These are phyloP conservation scores for Hemiscyllium ocellatum DNA, from an alignment of 2,113 vertebrate genomes.

Conservation along the genomic window DNA sequence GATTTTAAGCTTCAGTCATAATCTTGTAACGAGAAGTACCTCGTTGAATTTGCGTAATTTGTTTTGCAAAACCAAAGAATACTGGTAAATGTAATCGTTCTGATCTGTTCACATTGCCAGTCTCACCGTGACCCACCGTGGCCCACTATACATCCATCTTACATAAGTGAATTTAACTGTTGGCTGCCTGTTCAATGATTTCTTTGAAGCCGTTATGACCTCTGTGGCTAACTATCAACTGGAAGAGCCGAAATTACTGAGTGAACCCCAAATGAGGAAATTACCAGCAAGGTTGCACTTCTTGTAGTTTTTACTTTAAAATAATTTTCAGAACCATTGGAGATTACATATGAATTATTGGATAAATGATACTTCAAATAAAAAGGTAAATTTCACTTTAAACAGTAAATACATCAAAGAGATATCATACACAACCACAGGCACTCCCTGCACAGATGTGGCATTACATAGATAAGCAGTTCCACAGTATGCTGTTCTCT, in stretches of 20 bases:
- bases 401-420: background rate
- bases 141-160: background rate
- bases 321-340: background rate
- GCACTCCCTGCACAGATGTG: too few relatives aligned
- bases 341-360: background rate
- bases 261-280: background rate
- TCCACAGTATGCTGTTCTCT: too few relatives aligned
- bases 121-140: background rate
- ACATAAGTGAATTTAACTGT: background rate
- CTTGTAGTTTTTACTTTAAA: background rate
- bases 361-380: background rate
- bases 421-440: too few relatives aligned
- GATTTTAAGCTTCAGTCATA: background rate
- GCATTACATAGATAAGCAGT: too few relatives aligned
- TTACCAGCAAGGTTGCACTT: background rate
- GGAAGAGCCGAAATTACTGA: background rate
- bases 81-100: background rate
- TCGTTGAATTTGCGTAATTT: background rate
- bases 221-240: background rate
- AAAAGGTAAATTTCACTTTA: background rate
- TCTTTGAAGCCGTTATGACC: background rate
- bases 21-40: background rate
- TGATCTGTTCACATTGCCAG: background rate
- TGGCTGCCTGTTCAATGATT: background rate
- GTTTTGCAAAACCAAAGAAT: too few relatives aligned